These are phyloP conservation scores for Hippasteria phrygiana DNA, from an alignment of 53 echinoderm and acorn worm genomes.

Conservation along the genomic window DNA sequence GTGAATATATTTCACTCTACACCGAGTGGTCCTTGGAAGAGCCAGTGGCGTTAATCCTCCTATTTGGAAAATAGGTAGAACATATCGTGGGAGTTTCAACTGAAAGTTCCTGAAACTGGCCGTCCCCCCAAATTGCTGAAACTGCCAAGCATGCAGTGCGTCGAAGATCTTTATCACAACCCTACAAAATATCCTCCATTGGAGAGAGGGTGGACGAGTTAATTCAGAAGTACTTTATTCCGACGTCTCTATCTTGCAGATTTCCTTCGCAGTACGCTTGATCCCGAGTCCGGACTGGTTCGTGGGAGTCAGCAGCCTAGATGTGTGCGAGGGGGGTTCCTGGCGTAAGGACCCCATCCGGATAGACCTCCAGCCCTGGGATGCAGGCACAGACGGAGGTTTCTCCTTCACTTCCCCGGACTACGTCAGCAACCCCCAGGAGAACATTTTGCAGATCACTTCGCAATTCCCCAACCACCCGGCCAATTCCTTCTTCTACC, in stretches of 20 bases:
- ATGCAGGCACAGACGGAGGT: conserved; percentile 91
- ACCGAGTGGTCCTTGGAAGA: too few relatives aligned
- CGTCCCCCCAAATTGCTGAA: too few relatives aligned
- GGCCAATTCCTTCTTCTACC: conserved; percentile 88
- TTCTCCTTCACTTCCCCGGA: conserved; percentile 90
- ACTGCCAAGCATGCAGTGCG: too few relatives aligned
- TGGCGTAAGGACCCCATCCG: conserved; percentile 71
- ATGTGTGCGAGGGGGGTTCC: conserved; percentile 72
- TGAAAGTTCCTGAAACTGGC: too few relatives aligned
- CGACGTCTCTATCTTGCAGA: conserved; percentile 47
- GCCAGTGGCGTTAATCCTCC: too few relatives aligned
- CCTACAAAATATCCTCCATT: too few relatives aligned
- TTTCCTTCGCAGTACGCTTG: conserved; percentile 80
- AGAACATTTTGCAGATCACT: conserved; percentile 76
- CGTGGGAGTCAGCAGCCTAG: conserved; percentile 76
- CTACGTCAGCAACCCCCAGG: conserved; percentile 68
- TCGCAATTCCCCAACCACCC: conserved; percentile 74
- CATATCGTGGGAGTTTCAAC: too few relatives aligned
- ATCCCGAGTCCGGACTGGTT: conserved; percentile 96
- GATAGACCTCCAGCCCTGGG: conserved; percentile 79
- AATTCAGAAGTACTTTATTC: background rate
- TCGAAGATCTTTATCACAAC: too few relatives aligned
- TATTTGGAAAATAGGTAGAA: too few relatives aligned
- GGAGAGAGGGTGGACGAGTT: too few relatives aligned
- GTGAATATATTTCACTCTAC: too few relatives aligned